Base-by-base conservation (phyloP, 1,140 invertebrate species). In the Drosophila yakuba region DNA sequence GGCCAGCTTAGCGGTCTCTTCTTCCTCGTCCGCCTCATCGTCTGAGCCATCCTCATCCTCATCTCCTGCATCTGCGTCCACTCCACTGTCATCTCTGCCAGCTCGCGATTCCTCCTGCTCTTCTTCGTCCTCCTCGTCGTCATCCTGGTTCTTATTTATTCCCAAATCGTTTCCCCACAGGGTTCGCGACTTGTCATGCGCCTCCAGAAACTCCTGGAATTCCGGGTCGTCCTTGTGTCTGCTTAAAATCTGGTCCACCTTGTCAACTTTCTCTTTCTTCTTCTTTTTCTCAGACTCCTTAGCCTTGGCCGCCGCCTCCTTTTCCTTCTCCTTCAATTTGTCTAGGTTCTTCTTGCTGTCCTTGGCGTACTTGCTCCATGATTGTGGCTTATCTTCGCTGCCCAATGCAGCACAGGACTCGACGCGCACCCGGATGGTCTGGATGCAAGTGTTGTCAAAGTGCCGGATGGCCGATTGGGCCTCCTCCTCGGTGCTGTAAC, bases 121-220 rank as follows among this genome's bases (percentile, higher is more conserved):
- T 55, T 93, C 88, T 48, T 90, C 84, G 57, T 93, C 91, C 74
- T 93, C 62, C 92, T 93, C 28, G 58, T 52, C 57, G 92, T 93
- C 28, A 59, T 54, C 60, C 50, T 74, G 66, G 23, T 74, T 69
- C 23, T 45, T 54, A 39, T 83, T 78, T 48, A 93, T 76, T 15
- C 92, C 75, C 25, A 93, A 92, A 84, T 97, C 96, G 93, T 97
- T 96, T 38, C 94, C 94, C 96, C 96, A 97, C 7, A 95, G 74
- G 55, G 94, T 94, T 93, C 94, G 94, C 38, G 93, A 93, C 71
- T 94, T 94, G 43, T 94, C 91, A 93, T 98, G 97, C 48, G 95
- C 94, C 93, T 97, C 94, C 79, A 98, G 93, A 93, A 98, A 99
- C 92, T 98, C 97, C 72, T 94, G 93, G 93, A 99, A 98, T 59